Percentiles rank a stretch among this genome's conserved stretches.
Evolutionary conservation across 2,113 vertebrate species (phyloP).

Genomic region (Vireo altiloquus): DNA sequence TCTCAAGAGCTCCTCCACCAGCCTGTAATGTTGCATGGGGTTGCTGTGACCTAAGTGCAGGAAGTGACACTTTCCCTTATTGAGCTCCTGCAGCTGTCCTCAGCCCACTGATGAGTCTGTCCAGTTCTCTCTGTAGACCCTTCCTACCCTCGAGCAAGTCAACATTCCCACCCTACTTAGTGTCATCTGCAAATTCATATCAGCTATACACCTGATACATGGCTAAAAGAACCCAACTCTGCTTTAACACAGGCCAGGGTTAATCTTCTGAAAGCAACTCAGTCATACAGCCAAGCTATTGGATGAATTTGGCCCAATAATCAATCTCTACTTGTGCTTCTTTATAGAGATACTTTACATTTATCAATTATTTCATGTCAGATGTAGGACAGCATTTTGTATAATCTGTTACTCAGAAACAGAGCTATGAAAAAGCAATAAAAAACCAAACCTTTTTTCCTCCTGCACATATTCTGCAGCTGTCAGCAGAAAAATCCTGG

Average conservation of each 20-base stretch:
- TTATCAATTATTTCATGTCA: neutral
- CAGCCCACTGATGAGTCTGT: neutral
- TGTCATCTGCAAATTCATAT: neutral
- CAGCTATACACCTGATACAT: neutral
- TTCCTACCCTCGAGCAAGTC: neutral
- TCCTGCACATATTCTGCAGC: neutral
- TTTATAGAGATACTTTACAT: neutral
- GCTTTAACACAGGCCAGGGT: neutral
- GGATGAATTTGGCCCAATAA: neutral
- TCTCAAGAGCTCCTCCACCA: neutral
- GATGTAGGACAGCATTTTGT: neutral
- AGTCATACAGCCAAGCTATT: neutral
- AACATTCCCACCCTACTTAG: neutral
- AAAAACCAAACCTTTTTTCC: neutral
- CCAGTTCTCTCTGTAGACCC: neutral
- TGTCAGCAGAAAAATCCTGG: neutral
- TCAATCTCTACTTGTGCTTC: neutral
- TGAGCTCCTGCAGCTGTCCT: neutral
- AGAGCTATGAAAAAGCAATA: neutral
- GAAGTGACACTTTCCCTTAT: fast-evolving
- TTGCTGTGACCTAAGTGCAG: neutral
- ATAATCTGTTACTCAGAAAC: neutral
- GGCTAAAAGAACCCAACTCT: neutral
- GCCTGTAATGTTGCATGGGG: no score
- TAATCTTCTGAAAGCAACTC: neutral